phyloP scores from a whole-genome alignment of 2,113 vertebrate species.

The human region GRCh38 chr3:65049501-65050000 shows the following conservation, averaged over 20 bases:
- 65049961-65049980: background rate
- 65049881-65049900: background rate
- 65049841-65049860: background rate
- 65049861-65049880: background rate
- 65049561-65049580: background rate
- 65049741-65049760: background rate
- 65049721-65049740: background rate
- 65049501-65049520: background rate
- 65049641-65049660: background rate
- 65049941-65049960: background rate
- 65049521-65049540: background rate
- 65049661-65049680: background rate
- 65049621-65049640: background rate
- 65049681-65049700: background rate
- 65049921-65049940: background rate
- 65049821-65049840: background rate
- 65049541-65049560: background rate
- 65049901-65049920: background rate
- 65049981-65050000: background rate
- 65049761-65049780: background rate
- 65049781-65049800: background rate
- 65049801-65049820: background rate
- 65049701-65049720: background rate
- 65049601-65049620: background rate
- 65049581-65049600: background rate